Evolutionary conservation across 2,113 vertebrate species (phyloP), one percentile per base, ranked within the genome.

Genomic region (Urocitellus parryii): DNA sequence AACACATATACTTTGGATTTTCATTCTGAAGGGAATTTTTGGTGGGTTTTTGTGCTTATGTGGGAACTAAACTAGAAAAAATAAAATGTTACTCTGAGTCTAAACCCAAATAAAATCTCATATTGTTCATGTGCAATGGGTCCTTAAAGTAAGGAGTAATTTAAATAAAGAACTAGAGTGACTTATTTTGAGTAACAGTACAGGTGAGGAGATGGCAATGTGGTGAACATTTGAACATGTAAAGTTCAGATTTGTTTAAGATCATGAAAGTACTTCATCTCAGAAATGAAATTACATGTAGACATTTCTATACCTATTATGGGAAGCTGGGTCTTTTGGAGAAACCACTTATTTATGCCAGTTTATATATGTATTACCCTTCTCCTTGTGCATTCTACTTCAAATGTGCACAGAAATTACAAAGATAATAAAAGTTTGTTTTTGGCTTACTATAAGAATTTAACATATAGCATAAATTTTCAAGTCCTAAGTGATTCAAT

Each of bases 391-490:
- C 65, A 80, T 48, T 95, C 6, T 88, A 92, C 84, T 90, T 90
- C 9, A 78, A 85, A 78, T 56, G 17, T 4, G 24, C 29, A 92
- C 32, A 87, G 34, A 88, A 27, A 80, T 1, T 78, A 67, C 77
- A n/a, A 88, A 88, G 53, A 85, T 65, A 39, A 4, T 65, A 61
- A 53, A 96, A 53, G 0, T 34, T 37, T 6, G 13, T 78, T 94
- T 97, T 48, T 76, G 0, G 27, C 4, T 94, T 98, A 18, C 22
- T 48, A 27, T 88, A 83, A 29, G 11, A 93, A 90, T 90, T 45
- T 77, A 51, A 24, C 20, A 10, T 42, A 70, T 70, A 73, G 45
- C 68, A 29, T 76, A 53, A 86, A 56, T 61, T 92, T 70, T 92
- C 9, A 68, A 34, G 42, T 84, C 27, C 82, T 93, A 17, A 25